Evolutionary conservation across 2,113 vertebrate species (phyloP).

Genomic region (Pachypanchax playfairii): DNA sequence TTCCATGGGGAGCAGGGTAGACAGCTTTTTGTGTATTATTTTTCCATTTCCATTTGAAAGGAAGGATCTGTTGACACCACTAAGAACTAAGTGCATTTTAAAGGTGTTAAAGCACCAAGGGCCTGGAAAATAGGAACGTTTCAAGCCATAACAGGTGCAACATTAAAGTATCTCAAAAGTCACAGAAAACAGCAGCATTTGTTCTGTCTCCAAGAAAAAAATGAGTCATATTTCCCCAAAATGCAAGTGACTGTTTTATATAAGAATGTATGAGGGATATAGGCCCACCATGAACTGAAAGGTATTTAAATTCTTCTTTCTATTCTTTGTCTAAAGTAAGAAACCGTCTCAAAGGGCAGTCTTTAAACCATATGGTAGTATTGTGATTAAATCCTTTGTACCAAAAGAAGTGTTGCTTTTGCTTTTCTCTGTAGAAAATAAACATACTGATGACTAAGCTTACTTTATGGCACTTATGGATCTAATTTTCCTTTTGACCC

Average conservation of each 20-base stretch:
- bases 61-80: conserved; percentile 42
- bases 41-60: conserved; percentile 43
- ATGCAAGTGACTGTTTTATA: neutral
- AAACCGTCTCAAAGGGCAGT: too few species aligned
- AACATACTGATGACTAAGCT: conserved; percentile 5
- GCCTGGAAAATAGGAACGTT: conserved; percentile 14
- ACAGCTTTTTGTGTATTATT: conserved; percentile 48
- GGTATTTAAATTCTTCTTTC: neutral
- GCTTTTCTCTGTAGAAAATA: neutral
- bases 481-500: conserved; percentile 5
- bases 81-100: conserved; percentile 37
- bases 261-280: neutral
- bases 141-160: conserved; percentile 33
- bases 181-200: conserved; percentile 15
- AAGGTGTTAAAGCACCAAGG: conserved; percentile 45
- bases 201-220: neutral
- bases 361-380: too few species aligned
- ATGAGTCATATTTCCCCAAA: conserved; percentile 31
- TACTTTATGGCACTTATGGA: conserved; percentile 17
- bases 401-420: too few species aligned
- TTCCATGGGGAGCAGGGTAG: conserved; percentile 43
- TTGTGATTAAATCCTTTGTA: too few species aligned
- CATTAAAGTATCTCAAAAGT: conserved; percentile 19
- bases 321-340: conserved; percentile 6
- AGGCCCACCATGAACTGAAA: neutral